Base-by-base conservation (phyloP, 2,797 vertebrate genomes). In the Sandelia bainsii region DNA sequence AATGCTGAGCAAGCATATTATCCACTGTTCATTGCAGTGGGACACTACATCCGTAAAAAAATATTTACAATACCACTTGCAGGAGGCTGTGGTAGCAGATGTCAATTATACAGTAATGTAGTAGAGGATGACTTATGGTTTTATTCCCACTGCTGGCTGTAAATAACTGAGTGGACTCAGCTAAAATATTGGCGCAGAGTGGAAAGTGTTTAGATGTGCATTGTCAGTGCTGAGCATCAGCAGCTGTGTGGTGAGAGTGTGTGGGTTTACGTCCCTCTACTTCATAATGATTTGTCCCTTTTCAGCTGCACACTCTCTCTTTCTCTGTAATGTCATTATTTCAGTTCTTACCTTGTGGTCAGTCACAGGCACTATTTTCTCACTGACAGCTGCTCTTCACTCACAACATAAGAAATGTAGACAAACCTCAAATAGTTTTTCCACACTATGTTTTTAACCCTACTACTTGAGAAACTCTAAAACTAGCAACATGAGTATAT, bases 221-320 rank as follows among this genome's bases (percentile, higher is more conserved):
- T 22, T 69, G 62, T 54, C 51, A 53, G 17, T n/a, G 61, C 61
- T 51, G 51, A 69, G 68, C 58, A 64, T 75, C 70, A 80, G 79
- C 56, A 66, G 65, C 50, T 39, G 13, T 63, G 62, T 25, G 17
- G 23, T 32, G 22, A 64, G 37, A 22, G 23, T 45, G 32, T 74
- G 14, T 7, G 20, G 14, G 27, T 72, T 44, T 27, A 17, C 58
- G 56, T 29, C 45, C 3, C 45, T 42, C 10, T 51, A 10, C 13
- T n/a, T 59, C 19, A 48, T 29, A 27, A 61, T 69, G 65, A 70
- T 81, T 63, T 65, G 20, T 62, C 52, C 75, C 50, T 48, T 23
- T 66, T 69, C 9, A 39, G 32, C 53, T 23, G 39, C 61, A 49
- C 20, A 10, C 25, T 9, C 44, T 8, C 34, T 2, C 17, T 6